Evolutionary conservation across 1,140 invertebrate species (phyloP), one percentile per base, ranked within the genome.

Genomic region (Nylanderia fulva): DNA sequence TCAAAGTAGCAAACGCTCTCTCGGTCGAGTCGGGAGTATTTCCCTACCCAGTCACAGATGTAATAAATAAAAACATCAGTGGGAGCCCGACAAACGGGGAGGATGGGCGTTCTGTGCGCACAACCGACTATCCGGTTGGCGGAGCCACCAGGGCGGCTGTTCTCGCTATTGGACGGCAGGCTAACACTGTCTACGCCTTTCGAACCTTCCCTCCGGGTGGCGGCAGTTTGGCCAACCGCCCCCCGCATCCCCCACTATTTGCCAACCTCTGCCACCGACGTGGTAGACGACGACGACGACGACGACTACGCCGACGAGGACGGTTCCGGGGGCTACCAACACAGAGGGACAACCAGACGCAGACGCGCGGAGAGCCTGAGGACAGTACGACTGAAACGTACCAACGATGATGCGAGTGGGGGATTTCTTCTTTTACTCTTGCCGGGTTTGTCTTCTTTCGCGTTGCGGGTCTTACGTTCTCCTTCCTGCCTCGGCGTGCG

Each of bases 1-100:
- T 94, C 94, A 94, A 95, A 95, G 94, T 94, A 94, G 94, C 94
- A 95, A 94, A 93, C 94, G 95, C 94, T 94, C 94, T 94, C 94
- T 95, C 95, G 94, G 94, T 95, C 94, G 90, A 94, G 93, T 94
- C 93, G 91, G 92, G 94, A 93, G 94, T 94, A 94, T 95, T 95
- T 94, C 94, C 95, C 94, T 95, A 95, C 95, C 94, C 94, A 95
- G 95, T 95, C 95, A 96, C 95, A 95, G 95, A 96, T 96, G 95
- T 96, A 96, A 96, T 96, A 96, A 96, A 96, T 96, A 96, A 96
- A 96, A 96, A 96, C 95, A 96, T 95, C 94, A 93, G 93, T 95
- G 94, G 95, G 95, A 95, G 94, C 92, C 82, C 63, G 39, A 68
- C 52, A 86, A 85, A 89, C 90, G 90, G 92, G 93, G 93, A 91